These are phyloP conservation scores for Sceliomorpha sp. DNA, from an alignment of 2,888 invertebrate genomes.

Conservation along the genomic window DNA sequence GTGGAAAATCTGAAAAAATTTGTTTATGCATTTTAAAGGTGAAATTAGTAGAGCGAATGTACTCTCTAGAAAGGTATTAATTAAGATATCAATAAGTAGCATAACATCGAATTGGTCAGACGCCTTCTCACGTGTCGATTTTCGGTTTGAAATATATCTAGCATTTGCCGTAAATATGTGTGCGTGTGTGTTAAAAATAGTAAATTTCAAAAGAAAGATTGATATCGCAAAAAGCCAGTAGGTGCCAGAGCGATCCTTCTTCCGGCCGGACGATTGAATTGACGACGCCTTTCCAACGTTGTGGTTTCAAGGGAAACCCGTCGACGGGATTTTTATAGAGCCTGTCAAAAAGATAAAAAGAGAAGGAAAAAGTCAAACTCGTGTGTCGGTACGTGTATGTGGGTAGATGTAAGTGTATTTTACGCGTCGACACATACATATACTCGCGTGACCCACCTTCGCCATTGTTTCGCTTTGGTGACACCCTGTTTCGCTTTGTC, in stretches of 20 bases:
- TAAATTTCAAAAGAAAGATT: constrained; percentile 23
- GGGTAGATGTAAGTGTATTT: constrained; percentile 11
- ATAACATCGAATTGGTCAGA: too few relatives aligned
- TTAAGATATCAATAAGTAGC: too few relatives aligned
- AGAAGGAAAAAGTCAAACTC: constrained; percentile 19
- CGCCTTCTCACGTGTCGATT: too few relatives aligned
- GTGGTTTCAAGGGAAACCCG: constrained; percentile 17
- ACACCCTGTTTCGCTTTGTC: constrained; percentile 66
- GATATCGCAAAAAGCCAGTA: constrained; percentile 32
- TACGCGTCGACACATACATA: constrained; percentile 28
- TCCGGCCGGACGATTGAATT: constrained; percentile 26
- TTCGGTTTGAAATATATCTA: too few relatives aligned
- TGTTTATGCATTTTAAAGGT: too few relatives aligned
- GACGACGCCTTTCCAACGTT: constrained; percentile 34
- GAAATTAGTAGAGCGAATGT: too few relatives aligned
- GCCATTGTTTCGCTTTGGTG: constrained; percentile 63
- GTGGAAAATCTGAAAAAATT: too few relatives aligned
- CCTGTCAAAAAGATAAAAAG: constrained; percentile 33
- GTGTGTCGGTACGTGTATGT: too few relatives aligned
- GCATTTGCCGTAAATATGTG: too few relatives aligned
- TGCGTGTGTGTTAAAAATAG: too few relatives aligned
- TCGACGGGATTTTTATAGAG: constrained; percentile 34
- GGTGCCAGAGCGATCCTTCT: constrained; percentile 12
- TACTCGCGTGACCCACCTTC: constrained; percentile 29
- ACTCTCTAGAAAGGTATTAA: too few relatives aligned